Evolutionary conservation across 2,888 invertebrate species (phyloP), one percentile per base, ranked within the genome.

Genomic region (Drosophila demipolita): DNA sequence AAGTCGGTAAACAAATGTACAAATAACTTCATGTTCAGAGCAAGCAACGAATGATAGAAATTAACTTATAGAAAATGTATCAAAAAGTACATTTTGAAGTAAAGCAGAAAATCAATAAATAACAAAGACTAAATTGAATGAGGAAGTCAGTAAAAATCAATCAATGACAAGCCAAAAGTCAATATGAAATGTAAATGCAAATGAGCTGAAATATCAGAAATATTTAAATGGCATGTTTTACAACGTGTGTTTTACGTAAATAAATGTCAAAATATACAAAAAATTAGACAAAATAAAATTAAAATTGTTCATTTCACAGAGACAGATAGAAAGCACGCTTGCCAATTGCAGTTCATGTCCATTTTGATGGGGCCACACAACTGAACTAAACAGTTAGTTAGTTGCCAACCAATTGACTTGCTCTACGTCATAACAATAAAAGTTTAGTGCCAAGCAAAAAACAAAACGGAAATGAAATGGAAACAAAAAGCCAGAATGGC

Each of bases 341-440:
- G 64, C 50, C 67, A 79, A 78, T 58, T 64, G 52, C 59, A 77
- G 62, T 48, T 62, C 62, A 65, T 71, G 76, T 71, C 57, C 50
- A 23, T 71, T 57, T 62, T 66, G 71, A 66, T 33, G 71, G 62
- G 65, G 64, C 67, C 78, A 69, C n/a, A 72, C 80, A 74, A 71
- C 72, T 62, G 70, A 68, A 72, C 73, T 75, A 87, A 61, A 73
- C 69, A 80, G 87, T 86, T 89, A 87, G 85, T 87, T 87, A 74
- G 80, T 73, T 74, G 65, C 82, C 84, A 71, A 76, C 89, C 89
- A 81, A 82, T 87, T 89, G 72, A 74, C 73, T 85, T 71, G 58
- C 67, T 77, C 83, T 58, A 55, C 61, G 77, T 72, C 87, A 89
- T 81, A 90, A 89, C 89, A 86, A 87, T 86, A 90, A 89, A 87